phyloP scores from a whole-genome alignment of 1,140 invertebrate genomes.

The Drosophila pandora region DNA sequence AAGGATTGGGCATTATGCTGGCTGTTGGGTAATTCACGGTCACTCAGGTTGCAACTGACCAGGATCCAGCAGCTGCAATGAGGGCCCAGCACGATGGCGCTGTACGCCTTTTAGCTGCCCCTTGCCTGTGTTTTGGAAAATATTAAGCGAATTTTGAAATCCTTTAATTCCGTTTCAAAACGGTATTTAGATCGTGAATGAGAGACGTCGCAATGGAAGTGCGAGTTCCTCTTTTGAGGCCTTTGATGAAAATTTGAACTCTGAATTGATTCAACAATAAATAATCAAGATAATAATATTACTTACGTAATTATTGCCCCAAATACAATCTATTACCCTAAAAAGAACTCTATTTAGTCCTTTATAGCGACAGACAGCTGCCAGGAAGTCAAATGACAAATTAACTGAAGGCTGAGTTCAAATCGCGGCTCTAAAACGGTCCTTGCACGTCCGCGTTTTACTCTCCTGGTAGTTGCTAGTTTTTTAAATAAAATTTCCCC shows the following conservation, averaged over 20 bases:
- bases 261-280: too few relatives aligned
- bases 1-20: constrained; percentile 62
- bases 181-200: too few relatives aligned
- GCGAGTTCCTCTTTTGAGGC: too few relatives aligned
- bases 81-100: constrained; percentile 3
- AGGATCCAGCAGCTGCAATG: constrained; percentile 53
- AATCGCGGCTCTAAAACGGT: constrained; percentile 11
- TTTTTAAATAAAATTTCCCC: constrained; percentile 57
- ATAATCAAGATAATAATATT: too few relatives aligned
- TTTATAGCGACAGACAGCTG: constrained; percentile 54
- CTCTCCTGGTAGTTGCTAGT: constrained; percentile 66
- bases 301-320: too few relatives aligned
- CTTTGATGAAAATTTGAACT: too few relatives aligned
- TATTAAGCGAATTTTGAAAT: background rate
- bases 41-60: constrained; percentile 42
- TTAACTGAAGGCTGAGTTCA: constrained; percentile 52
- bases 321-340: too few relatives aligned
- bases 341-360: background rate
- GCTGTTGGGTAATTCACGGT: constrained; percentile 69
- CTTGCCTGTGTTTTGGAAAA: background rate
- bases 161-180: background rate
- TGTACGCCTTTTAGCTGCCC: background rate
- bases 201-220: too few relatives aligned
- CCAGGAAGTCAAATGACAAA: constrained; percentile 81
- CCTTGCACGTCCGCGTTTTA: constrained; percentile 43